Percentiles rank a stretch among this genome's conserved stretches.
Conservation (phyloP, 1,140 invertebrate genomes). For the Anastatus disparis region DNA sequence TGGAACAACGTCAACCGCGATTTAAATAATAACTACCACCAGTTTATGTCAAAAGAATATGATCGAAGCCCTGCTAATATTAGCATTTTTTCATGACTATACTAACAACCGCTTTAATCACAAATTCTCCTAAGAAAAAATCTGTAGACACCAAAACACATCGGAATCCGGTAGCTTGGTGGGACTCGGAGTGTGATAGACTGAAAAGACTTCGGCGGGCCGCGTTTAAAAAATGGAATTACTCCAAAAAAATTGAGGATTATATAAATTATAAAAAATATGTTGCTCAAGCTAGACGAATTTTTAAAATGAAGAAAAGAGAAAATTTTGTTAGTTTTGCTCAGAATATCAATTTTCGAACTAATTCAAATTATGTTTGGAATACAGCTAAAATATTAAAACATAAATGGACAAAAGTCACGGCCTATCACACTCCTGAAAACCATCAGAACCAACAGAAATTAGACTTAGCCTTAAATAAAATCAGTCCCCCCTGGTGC, state of each 20-base stretch:
- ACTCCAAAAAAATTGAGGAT: not conserved
- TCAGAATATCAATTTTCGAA: not conserved
- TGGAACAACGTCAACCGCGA: not conserved
- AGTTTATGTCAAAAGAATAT: not conserved
- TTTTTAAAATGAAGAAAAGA: not conserved
- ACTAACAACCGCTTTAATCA: not conserved
- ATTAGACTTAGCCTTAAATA: not conserved
- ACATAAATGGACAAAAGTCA: not conserved
- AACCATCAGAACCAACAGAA: not conserved
- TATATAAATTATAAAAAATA: not conserved
- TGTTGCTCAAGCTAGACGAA: not conserved
- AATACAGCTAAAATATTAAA: constrained; percentile 17
- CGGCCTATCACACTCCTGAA: not conserved
- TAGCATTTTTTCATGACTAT: not conserved
- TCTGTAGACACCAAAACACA: not conserved
- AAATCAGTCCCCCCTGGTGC: not conserved
- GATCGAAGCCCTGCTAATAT: not conserved
- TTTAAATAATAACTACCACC: not conserved
- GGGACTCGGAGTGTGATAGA: not conserved
- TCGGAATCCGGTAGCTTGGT: not conserved
- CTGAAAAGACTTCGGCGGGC: not conserved
- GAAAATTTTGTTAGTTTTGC: not conserved
- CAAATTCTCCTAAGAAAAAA: not conserved
- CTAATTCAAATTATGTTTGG: not conserved
- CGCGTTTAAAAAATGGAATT: not conserved